Conservation (phyloP, 2,113 vertebrate genomes). For the Cichladusa arquata region DNA sequence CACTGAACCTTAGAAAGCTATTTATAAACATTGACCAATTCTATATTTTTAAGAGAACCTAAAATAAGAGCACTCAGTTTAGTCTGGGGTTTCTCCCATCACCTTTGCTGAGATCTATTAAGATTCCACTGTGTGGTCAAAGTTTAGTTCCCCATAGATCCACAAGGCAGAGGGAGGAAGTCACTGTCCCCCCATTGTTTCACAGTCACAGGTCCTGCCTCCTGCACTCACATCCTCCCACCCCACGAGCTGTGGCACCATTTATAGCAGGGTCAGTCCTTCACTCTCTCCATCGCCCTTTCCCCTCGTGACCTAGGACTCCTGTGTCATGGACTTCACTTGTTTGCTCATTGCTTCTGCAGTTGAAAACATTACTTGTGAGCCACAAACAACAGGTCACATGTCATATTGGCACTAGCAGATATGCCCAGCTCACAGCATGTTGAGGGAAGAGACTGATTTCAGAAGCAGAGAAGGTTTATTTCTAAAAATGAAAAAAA, state of each 20-base stretch:
- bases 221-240: background rate
- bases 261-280: background rate
- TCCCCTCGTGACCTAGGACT: slow-evolving; percentile 9
- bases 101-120: background rate
- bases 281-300: slow-evolving; percentile 25
- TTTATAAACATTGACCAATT: background rate
- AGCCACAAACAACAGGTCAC: background rate
- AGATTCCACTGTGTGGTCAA: background rate
- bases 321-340: background rate
- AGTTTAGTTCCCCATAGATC: background rate
- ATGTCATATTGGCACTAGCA: background rate
- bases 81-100: background rate
- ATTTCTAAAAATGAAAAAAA: background rate
- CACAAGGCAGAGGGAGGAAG: background rate
- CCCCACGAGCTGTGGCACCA: background rate
- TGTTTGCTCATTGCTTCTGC: slow-evolving; percentile 35
- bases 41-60: background rate
- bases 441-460: background rate
- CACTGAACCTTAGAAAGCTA: background rate
- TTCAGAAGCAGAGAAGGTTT: background rate
- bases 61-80: background rate
- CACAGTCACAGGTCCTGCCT: background rate
- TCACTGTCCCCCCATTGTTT: background rate
- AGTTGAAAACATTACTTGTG: background rate
- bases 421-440: background rate